A percentile compares a stretch with the other conserved stretches of the same genome.
phyloP scores from a whole-genome alignment of 2,797 vertebrate species.

The Xiphorhynchus erythropygius region DNA sequence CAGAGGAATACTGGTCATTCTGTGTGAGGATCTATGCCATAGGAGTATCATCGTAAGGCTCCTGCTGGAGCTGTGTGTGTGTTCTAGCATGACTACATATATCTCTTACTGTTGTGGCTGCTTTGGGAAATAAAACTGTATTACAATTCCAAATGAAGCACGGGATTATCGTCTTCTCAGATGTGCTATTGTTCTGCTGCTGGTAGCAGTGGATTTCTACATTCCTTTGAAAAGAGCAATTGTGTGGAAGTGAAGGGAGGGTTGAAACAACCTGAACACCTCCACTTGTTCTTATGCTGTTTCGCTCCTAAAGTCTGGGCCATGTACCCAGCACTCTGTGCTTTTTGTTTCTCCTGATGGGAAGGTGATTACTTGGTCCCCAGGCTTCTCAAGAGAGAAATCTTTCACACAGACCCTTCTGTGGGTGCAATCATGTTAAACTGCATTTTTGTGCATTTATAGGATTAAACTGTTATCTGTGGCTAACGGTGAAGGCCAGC shows the following conservation, averaged over 20 bases:
- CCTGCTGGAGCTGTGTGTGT: neutral
- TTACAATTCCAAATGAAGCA: neutral
- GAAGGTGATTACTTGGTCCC: neutral
- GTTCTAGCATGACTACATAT: neutral
- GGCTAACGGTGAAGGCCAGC: neutral
- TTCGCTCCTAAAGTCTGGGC: neutral
- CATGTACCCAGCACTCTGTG: neutral
- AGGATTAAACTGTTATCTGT: neutral
- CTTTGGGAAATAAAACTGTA: neutral
- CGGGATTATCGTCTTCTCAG: neutral
- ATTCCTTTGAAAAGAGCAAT: neutral
- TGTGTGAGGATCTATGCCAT: accelerated
- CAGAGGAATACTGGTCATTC: neutral
- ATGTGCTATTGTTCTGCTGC: accelerated
- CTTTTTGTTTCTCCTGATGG: neutral
- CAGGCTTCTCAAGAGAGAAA: neutral
- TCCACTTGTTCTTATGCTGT: neutral
- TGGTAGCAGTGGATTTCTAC: neutral
- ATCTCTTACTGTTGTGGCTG: neutral
- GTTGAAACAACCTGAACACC: neutral
- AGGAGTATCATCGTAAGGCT: neutral
- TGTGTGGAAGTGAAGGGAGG: neutral
- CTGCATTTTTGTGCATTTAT: neutral
- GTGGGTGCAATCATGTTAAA: neutral
- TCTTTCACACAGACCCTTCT: neutral